Percentiles rank a stretch among this genome's conserved stretches.
Conservation (phyloP, 2,113 vertebrate species). For the Mellivora capensis region DNA sequence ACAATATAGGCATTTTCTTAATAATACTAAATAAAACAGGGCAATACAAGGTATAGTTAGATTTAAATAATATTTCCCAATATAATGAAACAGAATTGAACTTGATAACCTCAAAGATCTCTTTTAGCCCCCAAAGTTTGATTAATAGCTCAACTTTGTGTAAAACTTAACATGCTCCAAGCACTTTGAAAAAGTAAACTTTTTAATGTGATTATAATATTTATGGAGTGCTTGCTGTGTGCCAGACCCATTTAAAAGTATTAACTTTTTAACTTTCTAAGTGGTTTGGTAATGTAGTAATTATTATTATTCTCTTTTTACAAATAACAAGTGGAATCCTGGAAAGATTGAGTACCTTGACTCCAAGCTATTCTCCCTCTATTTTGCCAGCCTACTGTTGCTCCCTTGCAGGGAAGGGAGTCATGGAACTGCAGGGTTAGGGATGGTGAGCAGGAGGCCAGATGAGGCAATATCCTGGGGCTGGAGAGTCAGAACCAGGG, state of each 20-base stretch:
- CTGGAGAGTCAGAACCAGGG: neutral
- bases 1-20: neutral
- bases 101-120: neutral
- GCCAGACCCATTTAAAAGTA: neutral
- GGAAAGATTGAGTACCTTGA: neutral
- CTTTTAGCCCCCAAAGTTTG: neutral
- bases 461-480: neutral
- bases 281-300: neutral
- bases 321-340: neutral
- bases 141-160: neutral
- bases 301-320: neutral
- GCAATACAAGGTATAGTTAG: neutral
- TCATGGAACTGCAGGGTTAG: neutral
- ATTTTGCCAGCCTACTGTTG: neutral
- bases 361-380: neutral
- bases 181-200: neutral
- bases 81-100: neutral
- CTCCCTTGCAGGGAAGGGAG: neutral
- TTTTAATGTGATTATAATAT: neutral
- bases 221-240: neutral
- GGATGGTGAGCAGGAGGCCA: neutral
- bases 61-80: neutral
- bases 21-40: neutral
- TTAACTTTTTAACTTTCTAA: neutral
- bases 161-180: neutral